Percentiles rank a stretch among this genome's conserved stretches.
Evolutionary conservation across 1,140 invertebrate genomes (phyloP).

Genomic region (Pachyrhynchus sulphureomaculatus): DNA sequence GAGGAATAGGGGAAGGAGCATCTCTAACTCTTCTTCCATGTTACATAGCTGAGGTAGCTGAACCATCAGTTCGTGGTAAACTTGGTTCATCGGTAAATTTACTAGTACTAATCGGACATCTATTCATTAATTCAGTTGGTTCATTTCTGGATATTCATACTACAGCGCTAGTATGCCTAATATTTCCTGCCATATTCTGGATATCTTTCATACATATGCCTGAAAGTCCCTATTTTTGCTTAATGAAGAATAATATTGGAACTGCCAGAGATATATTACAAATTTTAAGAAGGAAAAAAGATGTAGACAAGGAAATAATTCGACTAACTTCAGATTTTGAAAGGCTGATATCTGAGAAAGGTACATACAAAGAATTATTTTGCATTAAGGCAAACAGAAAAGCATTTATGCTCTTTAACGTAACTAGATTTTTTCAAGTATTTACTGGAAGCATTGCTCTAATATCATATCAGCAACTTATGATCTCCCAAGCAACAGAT

Average conservation of each 20-base stretch:
- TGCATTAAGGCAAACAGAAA: constrained; percentile 50
- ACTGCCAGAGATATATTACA: constrained; percentile 70
- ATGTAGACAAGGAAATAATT: constrained; percentile 75
- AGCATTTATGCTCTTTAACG: constrained; percentile 55
- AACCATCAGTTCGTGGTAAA: constrained; percentile 58
- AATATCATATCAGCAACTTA: constrained; percentile 62
- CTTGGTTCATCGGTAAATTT: constrained; percentile 57
- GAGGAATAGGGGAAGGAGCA: constrained; percentile 60
- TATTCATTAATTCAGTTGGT: constrained; percentile 56
- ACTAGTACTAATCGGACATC: constrained; percentile 54
- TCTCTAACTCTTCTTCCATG: constrained; percentile 55
- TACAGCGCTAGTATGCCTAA: constrained; percentile 54
- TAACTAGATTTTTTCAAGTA: constrained; percentile 59
- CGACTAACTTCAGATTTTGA: constrained; percentile 61
- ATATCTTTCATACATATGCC: constrained; percentile 68
- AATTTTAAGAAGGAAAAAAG: constrained; percentile 74
- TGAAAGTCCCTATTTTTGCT: constrained; percentile 86
- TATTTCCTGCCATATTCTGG: constrained; percentile 54
- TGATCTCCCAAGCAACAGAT: constrained; percentile 52
- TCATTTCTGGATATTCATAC: constrained; percentile 53
- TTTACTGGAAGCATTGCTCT: constrained; percentile 63
- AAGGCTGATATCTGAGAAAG: constrained; percentile 41
- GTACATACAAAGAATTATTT: constrained; percentile 52
- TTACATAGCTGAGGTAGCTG: constrained; percentile 58
- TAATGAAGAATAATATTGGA: constrained; percentile 69